phyloP scores from a whole-genome alignment of 2,113 vertebrate species.

The Heterocephalus glaber region DNA sequence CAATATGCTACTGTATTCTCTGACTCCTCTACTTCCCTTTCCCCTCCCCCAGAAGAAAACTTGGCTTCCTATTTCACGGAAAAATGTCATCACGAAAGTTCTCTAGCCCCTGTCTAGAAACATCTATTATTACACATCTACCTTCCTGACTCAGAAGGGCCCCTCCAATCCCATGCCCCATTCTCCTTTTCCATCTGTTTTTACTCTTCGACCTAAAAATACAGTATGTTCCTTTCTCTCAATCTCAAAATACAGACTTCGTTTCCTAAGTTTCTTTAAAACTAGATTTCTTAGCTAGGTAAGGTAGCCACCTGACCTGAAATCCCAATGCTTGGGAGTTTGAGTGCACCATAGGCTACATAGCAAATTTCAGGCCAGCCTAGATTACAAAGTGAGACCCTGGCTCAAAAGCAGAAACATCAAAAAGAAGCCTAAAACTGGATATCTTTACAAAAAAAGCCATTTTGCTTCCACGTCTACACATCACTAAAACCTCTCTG shows the following conservation, averaged over 20 bases:
- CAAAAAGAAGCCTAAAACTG: background rate
- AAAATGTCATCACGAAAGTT: background rate
- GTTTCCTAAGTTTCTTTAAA: constrained; percentile 40
- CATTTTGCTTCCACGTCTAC: background rate
- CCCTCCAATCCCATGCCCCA: background rate
- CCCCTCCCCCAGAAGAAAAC: background rate
- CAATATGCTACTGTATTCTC: too few relatives aligned
- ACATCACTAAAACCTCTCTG: background rate
- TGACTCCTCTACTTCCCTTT: background rate
- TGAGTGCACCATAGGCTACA: background rate
- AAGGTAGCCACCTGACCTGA: background rate
- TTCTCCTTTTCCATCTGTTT: background rate
- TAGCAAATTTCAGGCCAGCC: background rate
- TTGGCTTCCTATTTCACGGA: background rate
- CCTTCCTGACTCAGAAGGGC: background rate
- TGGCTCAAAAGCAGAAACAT: background rate
- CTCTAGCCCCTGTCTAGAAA: background rate
- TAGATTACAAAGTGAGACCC: background rate
- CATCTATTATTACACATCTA: background rate
- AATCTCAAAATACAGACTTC: constrained; percentile 1
- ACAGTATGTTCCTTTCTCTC: constrained; percentile 34
- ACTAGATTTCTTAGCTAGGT: background rate
- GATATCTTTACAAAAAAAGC: background rate
- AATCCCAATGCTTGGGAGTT: background rate
- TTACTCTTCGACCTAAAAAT: background rate